Conservation (phyloP, 35 echinoderm and acorn worm species). For the Anneissia japonica region DNA sequence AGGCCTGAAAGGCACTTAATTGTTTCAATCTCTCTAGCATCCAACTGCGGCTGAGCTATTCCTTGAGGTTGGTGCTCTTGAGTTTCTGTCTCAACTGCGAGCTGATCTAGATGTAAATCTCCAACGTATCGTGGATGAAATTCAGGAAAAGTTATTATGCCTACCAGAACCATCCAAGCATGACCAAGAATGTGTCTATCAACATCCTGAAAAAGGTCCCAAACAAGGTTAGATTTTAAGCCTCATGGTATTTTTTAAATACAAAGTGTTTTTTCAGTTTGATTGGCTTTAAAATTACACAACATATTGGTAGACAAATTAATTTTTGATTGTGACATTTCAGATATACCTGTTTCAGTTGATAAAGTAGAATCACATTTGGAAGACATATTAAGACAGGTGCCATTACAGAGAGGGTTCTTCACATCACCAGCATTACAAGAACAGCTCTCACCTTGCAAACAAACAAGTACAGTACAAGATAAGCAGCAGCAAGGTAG, state of each 20-base stretch:
- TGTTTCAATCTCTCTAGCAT: no score
- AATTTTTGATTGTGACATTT: no score
- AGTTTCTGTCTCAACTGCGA: conserved; percentile 73
- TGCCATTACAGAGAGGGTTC: not conserved
- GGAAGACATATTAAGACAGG: not conserved
- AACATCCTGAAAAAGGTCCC: not conserved
- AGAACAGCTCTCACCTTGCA: not conserved
- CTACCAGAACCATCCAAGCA: conserved; percentile 24
- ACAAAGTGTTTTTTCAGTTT: no score
- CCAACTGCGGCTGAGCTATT: conserved; percentile 49
- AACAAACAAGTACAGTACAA: not conserved
- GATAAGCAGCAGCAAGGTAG: not conserved
- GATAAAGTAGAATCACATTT: not conserved
- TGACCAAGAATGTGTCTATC: conserved; percentile 34
- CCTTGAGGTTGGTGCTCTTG: conserved; percentile 60
- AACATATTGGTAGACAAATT: no score
- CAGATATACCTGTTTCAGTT: not conserved
- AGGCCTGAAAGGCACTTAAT: no score
- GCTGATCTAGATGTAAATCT: conserved; percentile 43
- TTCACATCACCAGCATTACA: not conserved
- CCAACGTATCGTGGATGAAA: conserved; percentile 66
- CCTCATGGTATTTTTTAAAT: no score
- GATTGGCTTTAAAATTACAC: no score
- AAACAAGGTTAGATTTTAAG: not conserved
- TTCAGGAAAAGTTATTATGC: conserved; percentile 57